Percentiles rank a stretch among this genome's conserved stretches.
Conservation (phyloP, 2,888 invertebrate genomes). For the Tiphia femorata region DNA sequence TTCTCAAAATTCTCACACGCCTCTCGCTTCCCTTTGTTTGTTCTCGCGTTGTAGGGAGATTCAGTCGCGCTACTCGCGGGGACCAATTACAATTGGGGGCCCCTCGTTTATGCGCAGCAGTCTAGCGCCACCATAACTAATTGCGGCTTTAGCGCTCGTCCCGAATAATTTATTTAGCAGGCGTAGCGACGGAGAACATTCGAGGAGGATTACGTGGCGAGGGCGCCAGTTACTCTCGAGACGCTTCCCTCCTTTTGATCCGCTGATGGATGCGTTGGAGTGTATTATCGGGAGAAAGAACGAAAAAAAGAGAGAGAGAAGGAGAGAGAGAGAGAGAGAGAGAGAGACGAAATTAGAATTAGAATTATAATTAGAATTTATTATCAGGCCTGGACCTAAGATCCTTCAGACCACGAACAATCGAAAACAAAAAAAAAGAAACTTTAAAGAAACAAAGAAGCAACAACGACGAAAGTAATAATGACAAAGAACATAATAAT, state of each 20-base stretch:
- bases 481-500: too few relatives aligned
- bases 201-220: too few relatives aligned
- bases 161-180: slow-evolving; percentile 26
- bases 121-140: slow-evolving; percentile 14
- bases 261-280: neutral
- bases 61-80: slow-evolving; percentile 11
- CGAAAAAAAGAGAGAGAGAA: too few relatives aligned
- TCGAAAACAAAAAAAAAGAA: too few relatives aligned
- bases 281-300: neutral
- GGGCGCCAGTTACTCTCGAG: neutral
- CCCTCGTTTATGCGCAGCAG: slow-evolving; percentile 2
- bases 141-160: slow-evolving; percentile 4
- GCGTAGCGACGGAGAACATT: slow-evolving; percentile 8
- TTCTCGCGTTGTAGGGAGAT: neutral
- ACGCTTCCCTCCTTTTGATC: neutral
- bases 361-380: too few relatives aligned
- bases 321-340: too few relatives aligned
- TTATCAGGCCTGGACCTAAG: too few relatives aligned
- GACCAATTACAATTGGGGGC: slow-evolving; percentile 29
- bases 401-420: too few relatives aligned
- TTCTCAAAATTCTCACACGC: neutral
- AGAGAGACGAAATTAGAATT: too few relatives aligned
- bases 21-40: slow-evolving; percentile 23
- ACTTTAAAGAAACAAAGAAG: too few relatives aligned
- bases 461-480: too few relatives aligned